These are phyloP conservation scores for Stigmatopora nigra DNA, from an alignment of 2,113 vertebrate genomes.

Conservation along the genomic window DNA sequence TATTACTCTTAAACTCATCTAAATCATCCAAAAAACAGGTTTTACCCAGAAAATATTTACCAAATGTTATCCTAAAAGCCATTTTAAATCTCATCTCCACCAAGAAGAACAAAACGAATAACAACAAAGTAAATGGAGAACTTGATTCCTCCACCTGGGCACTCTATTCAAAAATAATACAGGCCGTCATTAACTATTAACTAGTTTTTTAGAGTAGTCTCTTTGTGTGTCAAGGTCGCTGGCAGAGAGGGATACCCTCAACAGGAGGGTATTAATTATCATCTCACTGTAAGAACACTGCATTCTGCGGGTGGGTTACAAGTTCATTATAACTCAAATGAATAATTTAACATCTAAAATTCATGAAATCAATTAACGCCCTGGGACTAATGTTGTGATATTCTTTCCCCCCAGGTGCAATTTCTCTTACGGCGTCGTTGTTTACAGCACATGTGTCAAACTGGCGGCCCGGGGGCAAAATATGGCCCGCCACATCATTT, in stretches of 20 bases:
- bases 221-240: constrained; percentile 43
- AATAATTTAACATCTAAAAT: too few relatives aligned
- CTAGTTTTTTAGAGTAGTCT: constrained; percentile 29
- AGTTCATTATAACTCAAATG: constrained; percentile 20
- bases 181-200: constrained; percentile 59
- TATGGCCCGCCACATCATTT: too few relatives aligned
- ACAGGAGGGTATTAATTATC: constrained; percentile 49
- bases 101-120: too few relatives aligned
- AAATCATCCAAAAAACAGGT: too few relatives aligned
- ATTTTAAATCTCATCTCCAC: too few relatives aligned
- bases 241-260: constrained; percentile 29
- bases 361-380: too few relatives aligned
- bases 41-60: too few relatives aligned
- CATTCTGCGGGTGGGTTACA: constrained; percentile 24
- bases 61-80: too few relatives aligned
- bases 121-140: too few relatives aligned
- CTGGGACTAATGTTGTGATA: neutral
- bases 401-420: neutral
- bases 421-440: neutral
- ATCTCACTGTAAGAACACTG: constrained; percentile 31
- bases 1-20: neutral
- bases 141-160: too few relatives aligned
- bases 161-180: constrained; percentile 30
- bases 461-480: too few relatives aligned
- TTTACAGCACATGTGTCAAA: too few relatives aligned